Base-by-base conservation (phyloP, 2,888 invertebrate species). In the Conus canariensis region DNA sequence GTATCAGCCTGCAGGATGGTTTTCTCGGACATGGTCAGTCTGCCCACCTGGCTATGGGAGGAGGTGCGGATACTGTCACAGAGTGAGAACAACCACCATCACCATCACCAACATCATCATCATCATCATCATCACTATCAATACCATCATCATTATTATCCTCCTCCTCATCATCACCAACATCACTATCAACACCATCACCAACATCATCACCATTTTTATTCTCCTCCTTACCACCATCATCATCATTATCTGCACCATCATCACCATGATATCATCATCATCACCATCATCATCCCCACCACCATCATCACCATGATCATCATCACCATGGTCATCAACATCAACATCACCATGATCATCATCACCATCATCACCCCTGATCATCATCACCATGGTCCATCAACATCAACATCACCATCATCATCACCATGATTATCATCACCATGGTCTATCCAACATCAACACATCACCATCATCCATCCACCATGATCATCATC, bases 51-150 rank as follows among this genome's bases (percentile, higher is more conserved):
- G 82, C 98, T 98, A 95, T 98, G 98, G 60, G 98, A 98, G 45
- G 99, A 98, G n/a, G 99, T 98, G 85, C 99, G 98, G 91, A 99
- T 97, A 93, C 99, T 97, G 92, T 19, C 45, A 45, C 45, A 45
- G 45, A 45, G 45, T 45, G 45, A 45, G 45, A 3, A 45, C 45
- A 45, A 77, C 14, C 80, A 80, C 30, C 16, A 80, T 45, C 80
- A 80, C n/a, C 80, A 80, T 56, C 16, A 30, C 1, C 80, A 80
- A 1, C 30, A 45, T 9, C 80, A 80, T 80, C 80, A 56, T 4
- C 1, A 30, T 45, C 80, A 30, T 14, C n/a, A 16, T 80, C 80
- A 83, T 83, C 56, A 30, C 6, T 58, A 83, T 83, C n/a, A 74
- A 8, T 1, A n/a, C 16, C 22, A n/a, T 74, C 22, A 74, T 9